phyloP scores from a whole-genome alignment of 1,140 invertebrate species.

The Pseudomyrmex flavicornis region DNA sequence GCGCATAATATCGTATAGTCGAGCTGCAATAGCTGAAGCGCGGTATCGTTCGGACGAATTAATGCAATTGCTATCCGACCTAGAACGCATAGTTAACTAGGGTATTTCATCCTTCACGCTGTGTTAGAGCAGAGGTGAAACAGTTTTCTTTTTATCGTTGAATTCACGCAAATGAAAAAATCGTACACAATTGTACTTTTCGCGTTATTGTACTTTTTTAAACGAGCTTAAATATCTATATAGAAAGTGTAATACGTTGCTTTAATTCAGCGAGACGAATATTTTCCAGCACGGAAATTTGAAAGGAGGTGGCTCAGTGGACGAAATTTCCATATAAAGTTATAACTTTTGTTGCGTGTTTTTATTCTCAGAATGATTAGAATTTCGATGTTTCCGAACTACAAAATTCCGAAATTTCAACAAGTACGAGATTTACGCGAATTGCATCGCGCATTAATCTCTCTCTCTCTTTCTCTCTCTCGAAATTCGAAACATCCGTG shows the following conservation, averaged over 20 bases:
- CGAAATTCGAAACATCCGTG: conserved; percentile 16
- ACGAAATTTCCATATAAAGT: not conserved
- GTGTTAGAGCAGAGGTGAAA: not conserved
- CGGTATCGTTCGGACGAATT: not conserved
- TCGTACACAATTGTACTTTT: not conserved
- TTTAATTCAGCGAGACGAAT: not conserved
- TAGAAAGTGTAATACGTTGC: not conserved
- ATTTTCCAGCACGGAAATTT: not conserved
- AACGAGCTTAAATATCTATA: not conserved
- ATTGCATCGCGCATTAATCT: conserved; percentile 35
- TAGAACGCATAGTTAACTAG: not conserved
- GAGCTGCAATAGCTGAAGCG: conserved; percentile 5
- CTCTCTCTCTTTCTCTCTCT: not conserved
- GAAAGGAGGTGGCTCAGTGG: not conserved
- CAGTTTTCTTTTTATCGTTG: not conserved
- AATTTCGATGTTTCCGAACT: not conserved
- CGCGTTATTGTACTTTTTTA: not conserved
- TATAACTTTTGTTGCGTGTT: not conserved
- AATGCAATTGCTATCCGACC: conserved; percentile 3
- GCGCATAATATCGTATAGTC: not conserved
- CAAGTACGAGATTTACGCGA: not conserved
- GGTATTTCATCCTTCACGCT: not conserved
- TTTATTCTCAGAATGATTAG: not conserved
- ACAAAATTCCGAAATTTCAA: not conserved
- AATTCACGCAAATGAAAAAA: not conserved